phyloP scores from a whole-genome alignment of 2,113 vertebrate genomes.

The Calyptommatus sinebrachiatus region DNA sequence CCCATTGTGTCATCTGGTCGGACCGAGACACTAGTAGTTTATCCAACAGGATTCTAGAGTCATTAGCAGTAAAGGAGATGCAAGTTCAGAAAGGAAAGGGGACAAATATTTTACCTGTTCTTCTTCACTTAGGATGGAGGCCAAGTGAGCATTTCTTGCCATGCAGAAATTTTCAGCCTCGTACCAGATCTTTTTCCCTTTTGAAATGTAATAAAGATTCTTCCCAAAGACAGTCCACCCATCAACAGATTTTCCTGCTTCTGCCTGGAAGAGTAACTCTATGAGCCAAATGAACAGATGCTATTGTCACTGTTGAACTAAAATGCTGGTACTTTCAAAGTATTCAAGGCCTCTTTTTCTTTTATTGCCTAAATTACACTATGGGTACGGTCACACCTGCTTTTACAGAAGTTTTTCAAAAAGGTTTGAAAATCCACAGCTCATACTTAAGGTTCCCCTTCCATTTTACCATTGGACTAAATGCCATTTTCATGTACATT shows the following conservation, averaged over 20 bases:
- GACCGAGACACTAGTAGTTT: neutral
- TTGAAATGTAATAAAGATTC: conserved; percentile 56
- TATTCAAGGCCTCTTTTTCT: too few species aligned
- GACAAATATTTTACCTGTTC: conserved; percentile 8
- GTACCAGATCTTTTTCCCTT: conserved; percentile 33
- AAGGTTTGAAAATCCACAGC: too few species aligned
- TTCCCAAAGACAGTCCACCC: conserved; percentile 22
- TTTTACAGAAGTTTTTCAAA: too few species aligned
- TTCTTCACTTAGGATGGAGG: conserved; percentile 2
- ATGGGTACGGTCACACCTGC: too few species aligned
- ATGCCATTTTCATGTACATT: too few species aligned
- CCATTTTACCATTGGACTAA: too few species aligned
- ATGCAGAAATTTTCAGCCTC: conserved; percentile 27
- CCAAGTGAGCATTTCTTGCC: conserved; percentile 12
- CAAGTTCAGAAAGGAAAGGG: neutral
- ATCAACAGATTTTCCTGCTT: neutral
- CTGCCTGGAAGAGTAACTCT: neutral
- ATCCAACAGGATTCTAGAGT: neutral
- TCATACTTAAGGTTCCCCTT: too few species aligned
- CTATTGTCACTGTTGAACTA: too few species aligned
- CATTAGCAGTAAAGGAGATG: too few species aligned
- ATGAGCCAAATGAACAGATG: neutral
- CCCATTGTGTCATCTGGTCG: neutral
- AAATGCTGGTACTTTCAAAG: too few species aligned
- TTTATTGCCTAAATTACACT: too few species aligned